These are phyloP conservation scores for Halocaridina rubra DNA, from an alignment of 2,888 invertebrate species.

Conservation along the genomic window DNA sequence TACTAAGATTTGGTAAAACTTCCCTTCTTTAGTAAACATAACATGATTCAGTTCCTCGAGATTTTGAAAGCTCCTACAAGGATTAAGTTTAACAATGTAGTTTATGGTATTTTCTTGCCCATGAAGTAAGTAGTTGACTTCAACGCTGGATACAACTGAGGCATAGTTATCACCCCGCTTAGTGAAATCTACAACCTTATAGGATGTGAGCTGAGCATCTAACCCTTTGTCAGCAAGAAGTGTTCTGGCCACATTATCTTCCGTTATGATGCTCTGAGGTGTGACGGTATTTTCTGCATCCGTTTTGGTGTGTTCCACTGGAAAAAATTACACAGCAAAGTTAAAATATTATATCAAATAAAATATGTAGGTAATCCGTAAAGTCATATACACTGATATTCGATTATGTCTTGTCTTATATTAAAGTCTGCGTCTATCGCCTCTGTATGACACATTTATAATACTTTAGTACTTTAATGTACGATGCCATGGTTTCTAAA, in stretches of 20 bases:
- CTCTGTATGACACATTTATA: too few relatives aligned
- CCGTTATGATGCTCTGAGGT: background rate
- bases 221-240: slow-evolving; percentile 20
- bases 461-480: too few relatives aligned
- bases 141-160: background rate
- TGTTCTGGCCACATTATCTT: background rate
- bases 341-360: too few relatives aligned
- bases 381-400: too few relatives aligned
- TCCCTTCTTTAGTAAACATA: background rate
- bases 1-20: background rate
- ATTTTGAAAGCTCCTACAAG: background rate
- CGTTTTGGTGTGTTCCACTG: too few relatives aligned
- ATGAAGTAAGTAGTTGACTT: background rate
- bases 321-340: too few relatives aligned
- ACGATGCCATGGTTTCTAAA: too few relatives aligned
- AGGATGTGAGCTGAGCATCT: background rate
- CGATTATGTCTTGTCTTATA: too few relatives aligned
- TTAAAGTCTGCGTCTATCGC: too few relatives aligned
- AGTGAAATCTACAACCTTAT: background rate
- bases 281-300: background rate
- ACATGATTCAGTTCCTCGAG: background rate
- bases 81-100: background rate
- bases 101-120: background rate
- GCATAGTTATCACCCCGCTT: slow-evolving; percentile 5
- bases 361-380: too few relatives aligned